Evolutionary conservation across 2,113 vertebrate species (phyloP).

Genomic region (Cyanoramphus novaezelandiae): DNA sequence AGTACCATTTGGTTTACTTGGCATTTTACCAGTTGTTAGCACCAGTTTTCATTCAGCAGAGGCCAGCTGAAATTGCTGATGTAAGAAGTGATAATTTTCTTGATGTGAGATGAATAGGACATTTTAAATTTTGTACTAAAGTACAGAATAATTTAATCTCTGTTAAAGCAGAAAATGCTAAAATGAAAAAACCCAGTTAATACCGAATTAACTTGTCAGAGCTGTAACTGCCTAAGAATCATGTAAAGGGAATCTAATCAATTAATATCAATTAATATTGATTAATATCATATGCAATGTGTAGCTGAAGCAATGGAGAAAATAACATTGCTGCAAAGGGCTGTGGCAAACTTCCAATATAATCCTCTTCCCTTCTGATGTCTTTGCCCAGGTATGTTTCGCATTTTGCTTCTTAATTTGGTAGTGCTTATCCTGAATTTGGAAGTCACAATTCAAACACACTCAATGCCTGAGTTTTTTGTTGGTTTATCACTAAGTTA

Average conservation of each 20-base stretch:
- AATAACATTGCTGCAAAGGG: background rate
- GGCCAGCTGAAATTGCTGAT: constrained; percentile 9
- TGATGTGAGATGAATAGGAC: constrained; percentile 4
- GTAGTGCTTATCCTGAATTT: background rate
- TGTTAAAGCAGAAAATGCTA: background rate
- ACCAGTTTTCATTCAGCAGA: background rate
- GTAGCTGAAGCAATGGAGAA: background rate
- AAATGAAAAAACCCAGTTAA: background rate
- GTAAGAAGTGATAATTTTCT: constrained; percentile 23
- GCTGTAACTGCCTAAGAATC: background rate
- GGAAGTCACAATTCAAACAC: background rate
- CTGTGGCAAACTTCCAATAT: background rate
- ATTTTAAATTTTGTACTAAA: constrained; percentile 7
- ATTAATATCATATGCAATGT: background rate
- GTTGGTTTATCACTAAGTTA: background rate
- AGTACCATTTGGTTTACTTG: constrained; percentile 7
- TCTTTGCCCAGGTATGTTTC: background rate
- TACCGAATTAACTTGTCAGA: constrained; percentile 19
- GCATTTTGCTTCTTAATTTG: background rate
- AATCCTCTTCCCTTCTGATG: background rate
- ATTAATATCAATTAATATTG: background rate
- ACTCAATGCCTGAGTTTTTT: background rate
- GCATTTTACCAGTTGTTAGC: background rate
- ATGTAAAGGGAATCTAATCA: background rate
- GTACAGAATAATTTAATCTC: background rate